Evolutionary conservation across 1,140 invertebrate species (phyloP).

Genomic region (Sarcophaga peregrina): DNA sequence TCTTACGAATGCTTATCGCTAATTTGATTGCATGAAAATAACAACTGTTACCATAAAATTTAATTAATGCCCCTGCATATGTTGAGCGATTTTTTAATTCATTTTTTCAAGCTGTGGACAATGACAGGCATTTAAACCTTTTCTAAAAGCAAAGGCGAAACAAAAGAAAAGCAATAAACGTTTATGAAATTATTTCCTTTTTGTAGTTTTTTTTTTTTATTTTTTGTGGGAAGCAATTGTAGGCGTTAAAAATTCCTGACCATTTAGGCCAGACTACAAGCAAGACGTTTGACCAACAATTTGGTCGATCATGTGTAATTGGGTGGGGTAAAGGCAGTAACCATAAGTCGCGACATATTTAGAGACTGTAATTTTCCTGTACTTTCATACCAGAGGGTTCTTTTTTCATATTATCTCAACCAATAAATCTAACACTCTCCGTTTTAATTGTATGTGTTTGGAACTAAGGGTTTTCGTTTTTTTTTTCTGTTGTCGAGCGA

Average conservation of each 20-base stretch:
- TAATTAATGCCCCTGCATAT: constrained; percentile 35
- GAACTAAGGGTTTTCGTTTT: not conserved
- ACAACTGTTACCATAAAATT: constrained; percentile 41
- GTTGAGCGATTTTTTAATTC: constrained; percentile 25
- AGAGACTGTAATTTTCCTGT: constrained; percentile 43
- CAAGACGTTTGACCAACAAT: not conserved
- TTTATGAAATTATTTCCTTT: not conserved
- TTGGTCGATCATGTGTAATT: not conserved
- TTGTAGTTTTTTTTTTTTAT: no score
- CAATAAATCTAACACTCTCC: constrained; percentile 39
- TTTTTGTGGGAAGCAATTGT: constrained; percentile 40
- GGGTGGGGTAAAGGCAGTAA: not conserved
- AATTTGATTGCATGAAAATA: constrained; percentile 9
- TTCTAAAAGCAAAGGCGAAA: not conserved
- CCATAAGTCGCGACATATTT: constrained; percentile 44
- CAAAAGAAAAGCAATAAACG: constrained; percentile 10
- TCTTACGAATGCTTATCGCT: not conserved
- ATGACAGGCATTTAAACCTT: constrained; percentile 29
- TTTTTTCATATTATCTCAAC: not conserved
- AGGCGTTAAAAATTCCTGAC: constrained; percentile 45
- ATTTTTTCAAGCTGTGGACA: not conserved
- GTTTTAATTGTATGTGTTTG: not conserved
- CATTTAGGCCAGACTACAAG: constrained; percentile 1
- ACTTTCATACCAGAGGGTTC: not conserved
- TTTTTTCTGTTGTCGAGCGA: not conserved